Evolutionary conservation across 2,113 vertebrate species (phyloP), one percentile per base, ranked within the genome.

Genomic region (Cebus imitator): DNA sequence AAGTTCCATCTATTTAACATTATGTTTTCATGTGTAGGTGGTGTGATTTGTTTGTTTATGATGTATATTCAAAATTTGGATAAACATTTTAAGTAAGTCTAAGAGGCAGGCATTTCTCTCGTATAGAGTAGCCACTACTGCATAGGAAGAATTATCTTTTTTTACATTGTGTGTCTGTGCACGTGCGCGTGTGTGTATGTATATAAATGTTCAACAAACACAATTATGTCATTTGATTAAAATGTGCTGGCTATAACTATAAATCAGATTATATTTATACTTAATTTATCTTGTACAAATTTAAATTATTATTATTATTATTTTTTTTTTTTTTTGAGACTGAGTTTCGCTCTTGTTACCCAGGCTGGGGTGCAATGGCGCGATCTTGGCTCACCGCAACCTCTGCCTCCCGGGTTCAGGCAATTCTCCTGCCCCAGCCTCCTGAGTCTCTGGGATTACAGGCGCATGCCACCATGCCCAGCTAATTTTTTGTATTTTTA

Each of bases 1-100:
- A 90, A 87, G 55, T n/a, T 25, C 18, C 25, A 72, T 78, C 32
- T 61, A 30, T 87, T 95, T 55, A 88, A 21, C 66, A 83, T 79
- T 40, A 35, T 70, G 20, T 64, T 75, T 86, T n/a, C 35, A 7
- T 90, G 43, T 78, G 23, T 80, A 90, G 18, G 18, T 70, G 30
- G 55, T 55, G 2, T 50, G 6, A 73, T 90, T 81, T 91, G 35
- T 90, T 81, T 91, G 35, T 95, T 86, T 82, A 23, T 81, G 40
- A 23, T 89, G 40, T 13, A 27, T 76, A 9, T 61, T 89, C 58
- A 83, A 70, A 91, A 27, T 20, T 84, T 92, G 52, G 43, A 37
- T 83, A 84, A 64, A 16, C 8, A 68, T 43, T 79, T 90, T 96
- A 87, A 87, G 52, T 48, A 95, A 90, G 35, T 95, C 45, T 61